Base-by-base conservation (phyloP, 2,888 invertebrate genomes). In the Panzeria rudis region DNA sequence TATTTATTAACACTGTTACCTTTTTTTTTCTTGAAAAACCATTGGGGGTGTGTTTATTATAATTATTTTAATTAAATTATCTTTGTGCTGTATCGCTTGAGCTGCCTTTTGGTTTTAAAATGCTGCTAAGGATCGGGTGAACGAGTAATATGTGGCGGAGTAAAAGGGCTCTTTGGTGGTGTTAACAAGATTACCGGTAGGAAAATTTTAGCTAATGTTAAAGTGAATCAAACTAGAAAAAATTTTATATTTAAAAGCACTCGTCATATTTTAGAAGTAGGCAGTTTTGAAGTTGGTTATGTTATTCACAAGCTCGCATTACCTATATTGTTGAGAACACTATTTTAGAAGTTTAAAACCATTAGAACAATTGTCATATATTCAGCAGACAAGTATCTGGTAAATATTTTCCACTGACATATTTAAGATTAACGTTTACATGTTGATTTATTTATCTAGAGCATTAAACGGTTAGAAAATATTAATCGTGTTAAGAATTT, bases 11-110 rank as follows among this genome's bases (percentile, higher is more conserved):
- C 11, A 23, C 23, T 44, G 32, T 59, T 32, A 47, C 32, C 9
- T 68, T 47, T 73, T 54, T 56, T 41, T 56, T 17, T 15, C n/a
- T 6, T 32, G 11, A 1, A 25, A 25, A 56, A 54, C 44, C n/a
- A 66, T 56, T 69, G 77, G 84, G 73, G 84, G 84, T 85, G 84
- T 85, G 81, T 81, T 72, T 77, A 59, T 78, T 81, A 77, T 32
- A 54, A 54, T 68, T 61, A 50, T 71, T 85, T 84, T 85, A 85
- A 85, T 85, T 85, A 82, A 85, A 85, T 85, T 85, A 78, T 85
- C 69, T 78, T 61, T 32, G 1, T 38, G n/a, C 64, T 69, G 38
- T 64, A 69, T 62, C 61, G 20, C 20, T 47, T 23, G 41, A 61
- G 52, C 23, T 61, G 59, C 47, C 47, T 78, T 54, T 61, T 72